Conservation (phyloP, 2,113 vertebrate genomes). For the Megaceryle maxima region DNA sequence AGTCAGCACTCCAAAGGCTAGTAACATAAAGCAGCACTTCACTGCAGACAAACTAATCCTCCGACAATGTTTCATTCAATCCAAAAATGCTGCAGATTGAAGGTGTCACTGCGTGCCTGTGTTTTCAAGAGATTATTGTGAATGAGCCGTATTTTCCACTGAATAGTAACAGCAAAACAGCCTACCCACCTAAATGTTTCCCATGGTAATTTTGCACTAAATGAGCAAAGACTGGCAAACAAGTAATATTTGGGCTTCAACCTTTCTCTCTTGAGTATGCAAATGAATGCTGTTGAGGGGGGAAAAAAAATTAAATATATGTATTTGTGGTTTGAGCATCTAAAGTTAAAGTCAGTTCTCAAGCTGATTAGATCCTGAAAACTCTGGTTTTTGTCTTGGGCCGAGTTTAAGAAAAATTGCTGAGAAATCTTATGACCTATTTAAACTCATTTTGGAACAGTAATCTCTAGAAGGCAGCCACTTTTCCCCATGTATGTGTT, state of each 20-base stretch:
- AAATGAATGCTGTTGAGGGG: neutral
- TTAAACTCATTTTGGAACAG: neutral
- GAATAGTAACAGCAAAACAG: neutral
- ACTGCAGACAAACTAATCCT: constrained; percentile 60
- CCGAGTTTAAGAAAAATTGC: neutral
- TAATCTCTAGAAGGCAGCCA: neutral
- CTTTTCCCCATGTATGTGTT: neutral
- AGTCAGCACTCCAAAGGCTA: constrained; percentile 20
- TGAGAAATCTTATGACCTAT: neutral
- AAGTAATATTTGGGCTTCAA: neutral
- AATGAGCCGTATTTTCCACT: constrained; percentile 2
- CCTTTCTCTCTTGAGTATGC: neutral
- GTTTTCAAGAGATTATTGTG: constrained; percentile 48
- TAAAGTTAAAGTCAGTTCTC: neutral
- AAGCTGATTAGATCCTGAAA: neutral
- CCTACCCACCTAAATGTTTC: neutral
- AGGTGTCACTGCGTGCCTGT: constrained; percentile 14
- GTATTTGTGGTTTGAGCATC: neutral
- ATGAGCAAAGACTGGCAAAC: neutral
- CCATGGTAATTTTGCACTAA: neutral
- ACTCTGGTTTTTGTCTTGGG: neutral
- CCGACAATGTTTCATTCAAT: constrained; percentile 52
- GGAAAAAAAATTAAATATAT: neutral
- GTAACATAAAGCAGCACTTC: constrained; percentile 25
- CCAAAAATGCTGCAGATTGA: constrained; percentile 42